phyloP scores from a whole-genome alignment of 2,888 invertebrate genomes.

The Eristalis pertinax region DNA sequence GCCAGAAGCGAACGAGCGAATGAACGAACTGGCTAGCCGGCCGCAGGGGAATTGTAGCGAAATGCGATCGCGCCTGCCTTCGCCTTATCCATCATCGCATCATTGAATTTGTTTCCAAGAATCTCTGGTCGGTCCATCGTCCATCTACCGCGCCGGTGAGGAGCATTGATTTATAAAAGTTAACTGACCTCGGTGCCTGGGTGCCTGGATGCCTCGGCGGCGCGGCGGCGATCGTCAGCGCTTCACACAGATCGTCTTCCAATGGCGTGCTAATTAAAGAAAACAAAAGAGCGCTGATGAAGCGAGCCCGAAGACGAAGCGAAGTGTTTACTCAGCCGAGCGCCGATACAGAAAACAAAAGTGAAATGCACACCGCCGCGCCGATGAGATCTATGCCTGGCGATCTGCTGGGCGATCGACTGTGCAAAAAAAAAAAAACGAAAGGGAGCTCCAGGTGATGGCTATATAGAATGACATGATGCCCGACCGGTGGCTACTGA shows the following conservation, averaged over 20 bases:
- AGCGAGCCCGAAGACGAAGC: neutral
- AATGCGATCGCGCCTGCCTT: neutral
- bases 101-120: conserved; percentile 22
- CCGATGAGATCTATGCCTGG: conserved; percentile 58
- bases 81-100: neutral
- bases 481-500: conserved; percentile 42
- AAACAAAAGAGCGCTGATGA: conserved; percentile 16
- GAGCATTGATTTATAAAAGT: conserved; percentile 50
- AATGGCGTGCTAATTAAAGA: conserved; percentile 41
- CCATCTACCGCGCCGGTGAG: neutral
- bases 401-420: conserved; percentile 52
- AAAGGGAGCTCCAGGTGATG: conserved; percentile 29
- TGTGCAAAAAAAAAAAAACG: conserved; percentile 1
- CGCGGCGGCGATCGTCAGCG: conserved; percentile 3
- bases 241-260: conserved; percentile 43
- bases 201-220: conserved; percentile 29
- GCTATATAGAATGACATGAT: conserved; percentile 59
- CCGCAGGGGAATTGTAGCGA: neutral
- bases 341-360: conserved; percentile 54
- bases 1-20: neutral
- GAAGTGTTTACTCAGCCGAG: conserved; percentile 15
- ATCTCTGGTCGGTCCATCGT: neutral
- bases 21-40: neutral
- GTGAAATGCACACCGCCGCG: conserved; percentile 60
- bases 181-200: conserved; percentile 55